Percentiles rank a stretch among this genome's conserved stretches.
These are phyloP conservation scores for Aurelia sp. DNA, from an alignment of 30 jellyfish, hydroid and myxozoan genomes.

Conservation along the genomic window DNA sequence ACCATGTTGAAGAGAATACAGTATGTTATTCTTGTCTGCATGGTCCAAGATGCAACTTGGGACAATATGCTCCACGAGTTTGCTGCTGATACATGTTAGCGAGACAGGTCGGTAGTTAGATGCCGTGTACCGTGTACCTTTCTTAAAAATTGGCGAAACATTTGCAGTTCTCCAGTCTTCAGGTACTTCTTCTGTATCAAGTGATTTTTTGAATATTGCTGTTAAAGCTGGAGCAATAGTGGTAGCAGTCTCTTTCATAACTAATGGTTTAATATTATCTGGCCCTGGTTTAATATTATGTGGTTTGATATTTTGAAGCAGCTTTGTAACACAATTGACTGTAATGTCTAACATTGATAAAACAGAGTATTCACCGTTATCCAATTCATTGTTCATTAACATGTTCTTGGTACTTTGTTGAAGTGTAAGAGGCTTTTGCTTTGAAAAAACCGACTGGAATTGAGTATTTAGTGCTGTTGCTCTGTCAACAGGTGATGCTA, in stretches of 20 bases:
- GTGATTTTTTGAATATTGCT: not conserved
- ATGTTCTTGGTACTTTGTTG: not conserved
- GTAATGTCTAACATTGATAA: constrained; percentile 1
- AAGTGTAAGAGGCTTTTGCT: constrained; percentile 13
- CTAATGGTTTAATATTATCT: constrained; percentile 3
- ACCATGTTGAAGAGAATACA: too few species aligned
- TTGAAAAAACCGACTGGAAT: constrained; percentile 3
- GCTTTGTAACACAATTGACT: not conserved
- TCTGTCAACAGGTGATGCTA: not conserved
- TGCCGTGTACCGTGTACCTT: too few species aligned
- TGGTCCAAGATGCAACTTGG: too few species aligned
- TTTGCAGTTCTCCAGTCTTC: constrained; percentile 7
- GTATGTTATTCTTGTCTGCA: too few species aligned
- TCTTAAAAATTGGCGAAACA: not conserved
- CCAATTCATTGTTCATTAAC: not conserved
- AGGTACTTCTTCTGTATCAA: constrained; percentile 11
- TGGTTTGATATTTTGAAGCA: constrained; percentile 1
- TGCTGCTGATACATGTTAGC: too few species aligned
- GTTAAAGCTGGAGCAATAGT: too few species aligned
- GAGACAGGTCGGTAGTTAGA: too few species aligned
- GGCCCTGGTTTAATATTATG: constrained; percentile 3
- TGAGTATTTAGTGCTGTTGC: constrained; percentile 8
- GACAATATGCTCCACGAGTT: too few species aligned
- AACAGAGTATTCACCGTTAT: not conserved
- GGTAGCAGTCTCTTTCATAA: too few species aligned